These are phyloP conservation scores for Spondyliosoma cantharus DNA, from an alignment of 2,797 vertebrate genomes.

Conservation along the genomic window DNA sequence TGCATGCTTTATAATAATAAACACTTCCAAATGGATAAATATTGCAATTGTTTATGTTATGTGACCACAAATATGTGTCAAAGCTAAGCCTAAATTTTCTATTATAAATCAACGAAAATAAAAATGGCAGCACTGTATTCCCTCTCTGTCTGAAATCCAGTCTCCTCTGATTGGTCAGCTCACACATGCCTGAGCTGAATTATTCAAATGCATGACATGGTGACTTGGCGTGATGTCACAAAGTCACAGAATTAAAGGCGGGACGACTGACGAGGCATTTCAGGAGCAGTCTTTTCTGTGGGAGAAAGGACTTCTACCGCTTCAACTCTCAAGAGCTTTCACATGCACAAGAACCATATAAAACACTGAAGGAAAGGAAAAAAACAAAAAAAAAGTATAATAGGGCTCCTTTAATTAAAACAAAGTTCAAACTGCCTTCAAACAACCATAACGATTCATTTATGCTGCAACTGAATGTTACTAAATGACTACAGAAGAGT, in stretches of 20 bases:
- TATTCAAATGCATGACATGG: no score
- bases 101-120: constrained; percentile 1
- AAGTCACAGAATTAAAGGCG: no score
- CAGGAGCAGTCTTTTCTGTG: no score
- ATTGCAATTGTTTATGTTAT: constrained; percentile 8
- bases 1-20: background rate
- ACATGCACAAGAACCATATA: no score
- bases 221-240: no score
- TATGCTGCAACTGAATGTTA: constrained; percentile 13
- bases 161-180: no score
- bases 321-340: no score
- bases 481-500: constrained; percentile 18
- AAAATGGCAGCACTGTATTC: background rate
- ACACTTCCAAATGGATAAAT: constrained; percentile 1
- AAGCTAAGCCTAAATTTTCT: background rate
- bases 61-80: constrained; percentile 1
- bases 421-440: constrained; percentile 12
- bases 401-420: constrained; percentile 17
- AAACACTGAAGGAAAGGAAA: constrained; percentile 10
- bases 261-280: no score
- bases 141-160: no score
- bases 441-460: constrained; percentile 29
- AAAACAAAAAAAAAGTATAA: background rate
- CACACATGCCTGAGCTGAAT: no score
- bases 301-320: no score